Base-by-base conservation (phyloP, 2,113 vertebrate genomes). In the cattle (Bos taurus) region DNA sequence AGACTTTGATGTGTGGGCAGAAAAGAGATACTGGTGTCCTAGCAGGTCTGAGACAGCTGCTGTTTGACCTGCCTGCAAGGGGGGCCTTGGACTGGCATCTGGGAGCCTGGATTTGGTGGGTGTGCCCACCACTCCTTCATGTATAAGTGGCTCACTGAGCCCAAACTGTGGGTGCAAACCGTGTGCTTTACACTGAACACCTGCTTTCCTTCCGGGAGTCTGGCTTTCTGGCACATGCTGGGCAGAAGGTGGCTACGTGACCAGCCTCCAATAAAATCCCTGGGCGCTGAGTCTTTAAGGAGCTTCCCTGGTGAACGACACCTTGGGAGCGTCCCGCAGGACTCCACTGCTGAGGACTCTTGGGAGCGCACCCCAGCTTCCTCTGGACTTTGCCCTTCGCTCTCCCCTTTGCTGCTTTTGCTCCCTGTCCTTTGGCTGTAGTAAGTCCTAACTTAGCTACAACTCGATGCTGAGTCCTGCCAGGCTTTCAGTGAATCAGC, bases 321-420 rank as follows among this genome's bases (percentile, higher is more conserved):
- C 30, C 57, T n/a, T 2, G 7, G 74, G 54, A 5, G 0, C 1
- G 14, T n/a, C 30, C 25, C 3, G 1, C 2, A 17, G 11, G 88
- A 54, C n/a, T n/a, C n/a, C 48, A 2, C 16, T 30, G 57, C 28
- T 15, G n/a, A 12, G n/a, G 36, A 43, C 21, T 19, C 46, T 12
- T 6, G 10, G 28, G 12, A 54, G 57, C 15, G 6, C 11, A 3
- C 2, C 9, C 48, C 36, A 15, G 78, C 57, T 28, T 36, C 57
- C 30, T 21, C 67, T 3, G 30, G 83, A 13, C 23, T 54, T n/a
- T 0, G 7, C 54, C 28, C 81, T 2, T 9, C 0, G 0, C 89
- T 57, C 64, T 50, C n/a, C 50, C 71, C 57, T 80, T 48, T 13
- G 89, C 88, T 9, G 4, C 25, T 52, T 85, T 62, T n/a, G 10